These are phyloP conservation scores for Ennomos quercinarius DNA, from an alignment of 2,888 invertebrate genomes.

Conservation along the genomic window DNA sequence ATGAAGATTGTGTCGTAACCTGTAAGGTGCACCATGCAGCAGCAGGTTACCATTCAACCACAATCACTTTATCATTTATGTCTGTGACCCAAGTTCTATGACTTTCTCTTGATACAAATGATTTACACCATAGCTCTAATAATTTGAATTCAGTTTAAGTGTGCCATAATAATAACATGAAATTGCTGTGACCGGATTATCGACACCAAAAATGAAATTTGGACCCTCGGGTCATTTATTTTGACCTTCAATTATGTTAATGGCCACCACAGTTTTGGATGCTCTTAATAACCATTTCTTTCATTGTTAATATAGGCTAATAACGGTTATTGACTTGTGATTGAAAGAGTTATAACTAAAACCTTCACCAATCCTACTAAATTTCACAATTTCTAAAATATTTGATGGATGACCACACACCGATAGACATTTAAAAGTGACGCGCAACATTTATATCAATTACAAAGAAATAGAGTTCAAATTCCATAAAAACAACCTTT, in stretches of 20 bases:
- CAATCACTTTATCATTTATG: conserved; percentile 1
- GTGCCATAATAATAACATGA: conserved; percentile 24
- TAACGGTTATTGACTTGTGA: too few relatives aligned
- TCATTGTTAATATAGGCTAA: too few relatives aligned
- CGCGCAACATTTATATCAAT: conserved; percentile 32
- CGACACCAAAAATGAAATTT: conserved; percentile 23
- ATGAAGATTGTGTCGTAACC: too few relatives aligned
- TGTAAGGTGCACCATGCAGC: too few relatives aligned
- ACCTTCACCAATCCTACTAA: neutral
- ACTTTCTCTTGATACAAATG: conserved; percentile 28
- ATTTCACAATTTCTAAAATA: conserved; percentile 33
- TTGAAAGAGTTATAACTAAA: too few relatives aligned
- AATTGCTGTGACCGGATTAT: conserved; percentile 29
- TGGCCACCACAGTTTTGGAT: conserved; percentile 1
- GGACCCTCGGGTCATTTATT: conserved; percentile 17
- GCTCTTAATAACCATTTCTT: neutral
- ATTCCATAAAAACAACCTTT: conserved; percentile 39
- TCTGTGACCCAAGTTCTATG: conserved; percentile 6
- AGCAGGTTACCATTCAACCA: neutral
- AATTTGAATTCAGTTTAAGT: conserved; percentile 34
- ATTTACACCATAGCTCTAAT: conserved; percentile 26
- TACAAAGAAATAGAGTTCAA: conserved; percentile 42
- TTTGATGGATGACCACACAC: conserved; percentile 37
- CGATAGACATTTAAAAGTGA: conserved; percentile 3
- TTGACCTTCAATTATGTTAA: conserved; percentile 25